Conservation (phyloP, 2,797 vertebrate genomes). For the Antrozous pallidus region DNA sequence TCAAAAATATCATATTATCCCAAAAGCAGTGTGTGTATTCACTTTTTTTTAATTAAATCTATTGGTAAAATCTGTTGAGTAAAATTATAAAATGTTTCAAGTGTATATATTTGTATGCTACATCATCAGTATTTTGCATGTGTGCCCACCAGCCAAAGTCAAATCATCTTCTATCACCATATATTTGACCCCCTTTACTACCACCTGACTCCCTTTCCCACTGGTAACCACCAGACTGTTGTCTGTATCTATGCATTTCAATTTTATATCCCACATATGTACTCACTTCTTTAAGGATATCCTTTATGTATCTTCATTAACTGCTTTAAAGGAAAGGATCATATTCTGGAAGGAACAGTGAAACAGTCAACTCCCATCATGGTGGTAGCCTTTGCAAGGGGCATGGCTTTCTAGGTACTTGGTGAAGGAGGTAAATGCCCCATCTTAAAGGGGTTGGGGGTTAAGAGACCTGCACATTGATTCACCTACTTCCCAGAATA, state of each 20-base stretch:
- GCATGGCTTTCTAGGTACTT: neutral
- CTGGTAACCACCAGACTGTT: neutral
- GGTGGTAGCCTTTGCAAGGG: neutral
- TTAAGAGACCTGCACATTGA: neutral
- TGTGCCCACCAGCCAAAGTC: neutral
- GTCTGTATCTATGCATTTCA: neutral
- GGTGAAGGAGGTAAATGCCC: neutral
- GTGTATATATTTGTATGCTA: neutral
- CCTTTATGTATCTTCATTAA: neutral
- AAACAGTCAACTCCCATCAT: neutral
- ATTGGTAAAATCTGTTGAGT: neutral
- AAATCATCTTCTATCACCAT: neutral
- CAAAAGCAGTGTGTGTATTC: neutral
- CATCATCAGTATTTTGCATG: neutral
- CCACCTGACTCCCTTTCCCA: neutral
- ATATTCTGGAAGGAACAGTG: neutral
- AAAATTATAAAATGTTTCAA: neutral
- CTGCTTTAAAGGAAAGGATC: neutral
- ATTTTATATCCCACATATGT: neutral
- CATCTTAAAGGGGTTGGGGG: neutral
- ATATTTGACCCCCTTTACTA: neutral
- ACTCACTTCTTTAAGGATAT: slow-evolving; percentile 8
- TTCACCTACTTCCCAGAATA: neutral
- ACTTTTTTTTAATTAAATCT: neutral
- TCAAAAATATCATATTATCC: neutral